These are phyloP conservation scores for Macrocentrus cingulum DNA, from an alignment of 1,140 invertebrate genomes.

Conservation along the genomic window DNA sequence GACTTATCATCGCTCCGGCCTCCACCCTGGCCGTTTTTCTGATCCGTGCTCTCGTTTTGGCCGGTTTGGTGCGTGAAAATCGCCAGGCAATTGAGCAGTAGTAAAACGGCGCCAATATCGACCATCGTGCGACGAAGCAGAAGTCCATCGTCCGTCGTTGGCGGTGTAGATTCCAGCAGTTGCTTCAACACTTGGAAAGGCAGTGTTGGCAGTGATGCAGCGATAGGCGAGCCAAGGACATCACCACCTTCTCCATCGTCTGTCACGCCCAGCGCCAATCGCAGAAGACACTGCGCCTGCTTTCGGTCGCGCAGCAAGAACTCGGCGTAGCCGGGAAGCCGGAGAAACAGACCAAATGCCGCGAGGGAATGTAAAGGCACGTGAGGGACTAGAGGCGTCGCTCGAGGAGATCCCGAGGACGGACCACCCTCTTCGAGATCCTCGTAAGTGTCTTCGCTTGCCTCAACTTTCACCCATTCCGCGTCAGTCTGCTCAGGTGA, in stretches of 20 bases:
- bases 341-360: conserved; percentile 84
- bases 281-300: conserved; percentile 80
- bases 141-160: conserved; percentile 80
- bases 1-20: conserved; percentile 70
- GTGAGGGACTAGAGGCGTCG: conserved; percentile 54
- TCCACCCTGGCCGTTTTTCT: conserved; percentile 36
- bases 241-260: conserved; percentile 89
- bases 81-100: conserved; percentile 83
- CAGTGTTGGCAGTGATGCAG: conserved; percentile 76
- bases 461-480: conserved; percentile 81
- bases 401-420: conserved; percentile 38
- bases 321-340: conserved; percentile 86
- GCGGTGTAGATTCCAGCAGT: conserved; percentile 75
- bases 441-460: conserved; percentile 72
- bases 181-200: conserved; percentile 84
- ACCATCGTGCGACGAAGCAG: conserved; percentile 77
- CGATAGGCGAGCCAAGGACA: conserved; percentile 75
- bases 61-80: conserved; percentile 83
- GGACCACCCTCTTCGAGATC: conserved; percentile 61
- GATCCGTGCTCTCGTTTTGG: conserved; percentile 37
- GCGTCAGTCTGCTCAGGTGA: conserved; percentile 59
- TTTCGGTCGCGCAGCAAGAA: conserved; percentile 80
- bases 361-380: conserved; percentile 88
- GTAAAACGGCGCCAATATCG: conserved; percentile 79
- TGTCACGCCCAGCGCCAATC: conserved; percentile 84